A percentile compares a stretch with the other conserved stretches of the same genome.
phyloP scores from a whole-genome alignment of 2,113 vertebrate genomes.

The Elachura formosa region DNA sequence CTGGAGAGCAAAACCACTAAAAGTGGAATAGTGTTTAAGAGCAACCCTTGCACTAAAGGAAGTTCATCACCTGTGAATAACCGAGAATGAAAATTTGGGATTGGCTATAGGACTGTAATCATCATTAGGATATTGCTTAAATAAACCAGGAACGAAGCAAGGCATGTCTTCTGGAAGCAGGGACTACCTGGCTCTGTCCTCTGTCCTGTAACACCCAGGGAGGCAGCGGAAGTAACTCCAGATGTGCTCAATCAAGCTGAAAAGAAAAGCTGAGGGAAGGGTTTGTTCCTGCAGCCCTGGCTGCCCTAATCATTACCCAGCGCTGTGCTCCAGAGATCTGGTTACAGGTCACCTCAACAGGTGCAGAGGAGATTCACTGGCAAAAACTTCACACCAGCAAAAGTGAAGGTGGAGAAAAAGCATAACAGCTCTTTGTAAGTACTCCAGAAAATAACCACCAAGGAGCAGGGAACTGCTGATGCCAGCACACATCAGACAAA shows the following conservation, averaged over 20 bases:
- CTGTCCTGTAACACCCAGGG: neutral
- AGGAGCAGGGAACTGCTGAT: constrained; percentile 8
- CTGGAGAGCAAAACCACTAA: neutral
- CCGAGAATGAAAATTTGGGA: neutral
- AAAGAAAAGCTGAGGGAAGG: neutral
- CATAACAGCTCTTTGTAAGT: neutral
- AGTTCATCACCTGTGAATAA: neutral
- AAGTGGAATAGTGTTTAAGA: neutral
- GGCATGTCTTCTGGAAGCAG: neutral
- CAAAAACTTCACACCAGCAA: neutral
- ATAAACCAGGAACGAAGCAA: neutral
- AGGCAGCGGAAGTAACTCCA: neutral
- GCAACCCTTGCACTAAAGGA: neutral
- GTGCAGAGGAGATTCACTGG: neutral
- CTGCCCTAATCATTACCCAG: neutral
- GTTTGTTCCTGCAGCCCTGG: neutral
- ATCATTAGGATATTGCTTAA: neutral
- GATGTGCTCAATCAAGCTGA: neutral
- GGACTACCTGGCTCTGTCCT: neutral
- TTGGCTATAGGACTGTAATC: neutral
- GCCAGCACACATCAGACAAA: constrained; percentile 21
- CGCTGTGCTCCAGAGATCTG: neutral
- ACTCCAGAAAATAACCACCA: neutral
- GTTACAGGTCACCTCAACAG: neutral
- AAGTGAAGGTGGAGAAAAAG: neutral